phyloP scores from a whole-genome alignment of 2,113 vertebrate genomes.

The Nothobranchius furzeri region DNA sequence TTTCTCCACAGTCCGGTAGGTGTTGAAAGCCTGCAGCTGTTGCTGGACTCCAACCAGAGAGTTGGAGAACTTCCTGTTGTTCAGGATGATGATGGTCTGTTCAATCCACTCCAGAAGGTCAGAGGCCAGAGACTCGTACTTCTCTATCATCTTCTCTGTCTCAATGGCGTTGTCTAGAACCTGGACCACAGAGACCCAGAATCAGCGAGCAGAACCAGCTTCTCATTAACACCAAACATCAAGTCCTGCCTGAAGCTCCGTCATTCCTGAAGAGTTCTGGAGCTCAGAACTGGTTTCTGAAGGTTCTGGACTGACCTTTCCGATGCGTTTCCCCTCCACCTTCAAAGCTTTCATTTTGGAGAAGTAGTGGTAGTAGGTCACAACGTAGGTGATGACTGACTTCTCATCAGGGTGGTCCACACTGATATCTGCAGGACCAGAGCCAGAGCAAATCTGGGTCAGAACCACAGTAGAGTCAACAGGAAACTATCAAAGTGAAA shows the following conservation, averaged over 20 bases:
- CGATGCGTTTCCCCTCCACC: slow-evolving; percentile 95
- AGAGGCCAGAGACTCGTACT: slow-evolving; percentile 94
- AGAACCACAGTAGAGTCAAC: not conserved
- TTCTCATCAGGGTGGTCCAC: slow-evolving; percentile 98
- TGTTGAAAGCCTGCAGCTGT: slow-evolving; percentile 97
- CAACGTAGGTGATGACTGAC: slow-evolving; percentile 97
- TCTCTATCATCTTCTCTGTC: slow-evolving; percentile 96
- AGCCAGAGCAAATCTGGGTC: no score
- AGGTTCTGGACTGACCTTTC: slow-evolving; percentile 82
- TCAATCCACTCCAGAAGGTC: slow-evolving; percentile 98
- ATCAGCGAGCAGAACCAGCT: not conserved
- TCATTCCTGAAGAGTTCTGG: no score
- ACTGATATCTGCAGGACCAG: slow-evolving; percentile 84
- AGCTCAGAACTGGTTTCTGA: no score
- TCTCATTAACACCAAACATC: no score
- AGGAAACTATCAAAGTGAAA: not conserved
- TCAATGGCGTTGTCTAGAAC: slow-evolving; percentile 96
- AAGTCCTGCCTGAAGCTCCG: no score
- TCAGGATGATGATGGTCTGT: slow-evolving; percentile 97
- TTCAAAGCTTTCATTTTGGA: slow-evolving; percentile 99
- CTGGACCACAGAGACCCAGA: slow-evolving; percentile 60
- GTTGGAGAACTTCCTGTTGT: slow-evolving; percentile 98
- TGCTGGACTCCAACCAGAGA: slow-evolving; percentile 93
- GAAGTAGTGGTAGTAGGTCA: slow-evolving; percentile 98
- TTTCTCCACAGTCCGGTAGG: slow-evolving; percentile 95